Conservation (phyloP, 2,797 vertebrate species). For the Geotrypetes seraphini region DNA sequence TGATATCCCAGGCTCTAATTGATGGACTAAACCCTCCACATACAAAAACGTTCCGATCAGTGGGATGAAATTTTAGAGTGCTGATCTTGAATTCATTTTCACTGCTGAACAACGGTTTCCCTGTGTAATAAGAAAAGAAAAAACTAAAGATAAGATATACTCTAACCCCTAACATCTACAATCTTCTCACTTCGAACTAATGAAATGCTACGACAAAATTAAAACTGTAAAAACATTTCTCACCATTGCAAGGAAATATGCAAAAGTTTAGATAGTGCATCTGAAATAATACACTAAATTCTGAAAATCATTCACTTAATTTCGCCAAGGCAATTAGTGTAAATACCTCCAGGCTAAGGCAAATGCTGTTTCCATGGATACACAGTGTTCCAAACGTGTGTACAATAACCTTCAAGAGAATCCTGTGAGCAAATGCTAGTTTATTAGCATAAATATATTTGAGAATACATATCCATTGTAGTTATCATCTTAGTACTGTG, state of each 20-base stretch:
- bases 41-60: slow-evolving; percentile 67
- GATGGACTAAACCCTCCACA: slow-evolving; percentile 82
- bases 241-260: too few species aligned
- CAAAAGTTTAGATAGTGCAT: too few species aligned
- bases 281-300: neutral
- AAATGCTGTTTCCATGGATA: slow-evolving; percentile 36
- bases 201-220: too few species aligned
- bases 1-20: slow-evolving; percentile 85
- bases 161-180: too few species aligned
- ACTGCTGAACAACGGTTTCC: slow-evolving; percentile 60
- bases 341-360: slow-evolving; percentile 16
- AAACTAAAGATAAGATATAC: neutral
- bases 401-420: slow-evolving; percentile 24
- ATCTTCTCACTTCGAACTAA: too few species aligned
- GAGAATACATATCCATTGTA: neutral
- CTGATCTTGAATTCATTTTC: slow-evolving; percentile 76
- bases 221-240: too few species aligned
- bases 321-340: slow-evolving; percentile 23
- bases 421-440: slow-evolving; percentile 22
- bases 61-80: slow-evolving; percentile 64
- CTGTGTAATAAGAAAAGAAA: slow-evolving; percentile 45
- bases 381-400: slow-evolving; percentile 17
- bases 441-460: slow-evolving; percentile 20
- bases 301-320: neutral
- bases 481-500: slow-evolving; percentile 12